Percentiles rank a stretch among this genome's conserved stretches.
phyloP scores from a whole-genome alignment of 1,140 invertebrate species.

The Cardiocondyla obscurior region DNA sequence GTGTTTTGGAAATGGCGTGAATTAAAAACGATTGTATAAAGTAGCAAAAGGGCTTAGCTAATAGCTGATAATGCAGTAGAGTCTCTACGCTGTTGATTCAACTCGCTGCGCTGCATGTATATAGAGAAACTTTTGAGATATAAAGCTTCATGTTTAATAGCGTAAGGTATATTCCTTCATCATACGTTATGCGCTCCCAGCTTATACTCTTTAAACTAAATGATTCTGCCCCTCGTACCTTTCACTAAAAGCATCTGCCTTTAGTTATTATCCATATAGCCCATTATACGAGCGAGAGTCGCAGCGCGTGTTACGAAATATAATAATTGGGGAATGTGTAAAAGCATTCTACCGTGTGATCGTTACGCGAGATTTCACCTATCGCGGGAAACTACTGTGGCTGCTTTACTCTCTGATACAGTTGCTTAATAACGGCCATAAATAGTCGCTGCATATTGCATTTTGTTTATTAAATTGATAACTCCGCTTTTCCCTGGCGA shows the following conservation, averaged over 20 bases:
- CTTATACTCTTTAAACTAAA: conserved; percentile 41
- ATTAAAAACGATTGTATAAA: conserved; percentile 11
- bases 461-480: conserved; percentile 8
- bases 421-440: conserved; percentile 9
- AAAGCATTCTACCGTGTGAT: conserved; percentile 11
- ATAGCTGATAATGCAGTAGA: background rate
- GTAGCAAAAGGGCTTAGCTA: background rate
- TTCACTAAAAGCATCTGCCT: conserved; percentile 25
- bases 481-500: background rate
- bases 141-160: conserved; percentile 34
- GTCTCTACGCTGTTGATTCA: background rate
- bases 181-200: conserved; percentile 1
- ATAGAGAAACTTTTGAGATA: conserved; percentile 1
- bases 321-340: conserved; percentile 21
- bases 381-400: background rate
- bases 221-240: background rate
- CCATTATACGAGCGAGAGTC: background rate
- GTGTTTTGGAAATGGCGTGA: background rate
- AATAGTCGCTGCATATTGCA: background rate
- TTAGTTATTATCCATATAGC: conserved; percentile 14
- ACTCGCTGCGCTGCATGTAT: background rate
- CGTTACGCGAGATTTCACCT: conserved; percentile 13
- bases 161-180: background rate
- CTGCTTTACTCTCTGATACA: background rate
- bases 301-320: conserved; percentile 1